phyloP scores from a whole-genome alignment of 2,797 vertebrate genomes.

The Eospalax fontanierii region DNA sequence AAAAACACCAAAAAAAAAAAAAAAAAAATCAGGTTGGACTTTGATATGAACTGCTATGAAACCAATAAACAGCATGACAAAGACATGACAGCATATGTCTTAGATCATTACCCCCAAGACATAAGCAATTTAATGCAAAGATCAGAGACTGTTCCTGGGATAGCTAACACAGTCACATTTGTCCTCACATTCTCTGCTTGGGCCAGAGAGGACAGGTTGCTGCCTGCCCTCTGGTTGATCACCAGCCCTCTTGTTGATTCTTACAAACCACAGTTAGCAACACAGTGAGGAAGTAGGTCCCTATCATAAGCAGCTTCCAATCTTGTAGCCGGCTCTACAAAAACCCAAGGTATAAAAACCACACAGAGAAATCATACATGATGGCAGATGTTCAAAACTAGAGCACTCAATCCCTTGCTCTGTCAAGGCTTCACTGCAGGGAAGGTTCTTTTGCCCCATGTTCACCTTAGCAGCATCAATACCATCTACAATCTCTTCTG shows the following conservation, averaged over 20 bases:
- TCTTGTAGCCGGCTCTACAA: not conserved
- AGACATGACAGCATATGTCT: not conserved
- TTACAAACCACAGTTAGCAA: not conserved
- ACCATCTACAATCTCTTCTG: not conserved
- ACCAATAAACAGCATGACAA: not conserved
- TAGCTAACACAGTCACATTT: not conserved
- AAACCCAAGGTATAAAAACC: slow-evolving; percentile 17
- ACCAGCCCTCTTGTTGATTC: not conserved
- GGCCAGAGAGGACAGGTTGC: slow-evolving; percentile 7
- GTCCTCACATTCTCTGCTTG: not conserved
- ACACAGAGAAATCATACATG: not conserved
- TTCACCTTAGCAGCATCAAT: not conserved
- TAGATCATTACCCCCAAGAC: slow-evolving; percentile 2
- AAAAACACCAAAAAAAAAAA: not conserved
- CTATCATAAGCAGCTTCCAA: not conserved
- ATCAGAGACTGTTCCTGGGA: slow-evolving; percentile 20
- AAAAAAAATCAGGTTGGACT: not conserved
- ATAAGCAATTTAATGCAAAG: slow-evolving; percentile 36
- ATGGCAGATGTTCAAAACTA: slow-evolving; percentile 18
- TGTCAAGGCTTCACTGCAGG: not conserved
- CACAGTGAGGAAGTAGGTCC: not conserved
- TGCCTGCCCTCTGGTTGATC: not conserved
- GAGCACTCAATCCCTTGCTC: not conserved
- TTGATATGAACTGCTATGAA: not conserved
- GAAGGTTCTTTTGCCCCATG: not conserved